Evolutionary conservation across 2,113 vertebrate species (phyloP), one percentile per base, ranked within the genome.

Genomic region (Fulica atra): DNA sequence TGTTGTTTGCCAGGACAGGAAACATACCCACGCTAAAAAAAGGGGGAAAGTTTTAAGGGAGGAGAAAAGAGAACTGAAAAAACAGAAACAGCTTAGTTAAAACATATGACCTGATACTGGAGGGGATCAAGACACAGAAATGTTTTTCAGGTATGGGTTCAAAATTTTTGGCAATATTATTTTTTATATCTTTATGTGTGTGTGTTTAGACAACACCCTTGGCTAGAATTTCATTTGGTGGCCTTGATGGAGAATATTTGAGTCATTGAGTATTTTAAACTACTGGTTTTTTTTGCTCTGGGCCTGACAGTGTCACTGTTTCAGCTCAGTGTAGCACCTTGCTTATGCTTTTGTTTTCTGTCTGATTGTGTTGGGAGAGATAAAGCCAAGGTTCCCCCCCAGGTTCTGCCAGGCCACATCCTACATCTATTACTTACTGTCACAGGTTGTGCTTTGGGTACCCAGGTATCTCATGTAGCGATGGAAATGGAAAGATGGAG

Each of bases 321-420:
- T 57, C 42, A 86, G 9, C 33, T 81, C 80, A 35, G 9, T 31
- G 10, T 51, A 63, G 5, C 10, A 38, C 33, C 3, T 66, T 83
- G 8, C 12, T 28, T 42, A 36, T 0, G 0, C 3, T 91, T 71
- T 40, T 73, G 2, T 29, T 40, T 95, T 56, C 23, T 59, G 11
- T 36, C 23, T 90, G 29, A 65, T 44, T 70, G 20, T 28, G 4
- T 24, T 76, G 48, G 81, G 28, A 64, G 35, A 33, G 7, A 65
- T 18, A 73, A 60, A 74, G 6, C 26, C 63, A 81, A 81, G 3
- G 11, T 56, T 70, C 3, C 7, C 10, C 10, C 29, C 33, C 2
- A 1, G 19, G 53, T 9, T 28, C 28, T 77, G 31, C 8, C 73
- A 65, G 33, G 44, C 9, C 63, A 40, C 14, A 13, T 77, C 44